A percentile compares a stretch with the other conserved stretches of the same genome.
phyloP scores from a whole-genome alignment of 2,888 invertebrate genomes.

The Scaptodrosophila latifasciaeformis region DNA sequence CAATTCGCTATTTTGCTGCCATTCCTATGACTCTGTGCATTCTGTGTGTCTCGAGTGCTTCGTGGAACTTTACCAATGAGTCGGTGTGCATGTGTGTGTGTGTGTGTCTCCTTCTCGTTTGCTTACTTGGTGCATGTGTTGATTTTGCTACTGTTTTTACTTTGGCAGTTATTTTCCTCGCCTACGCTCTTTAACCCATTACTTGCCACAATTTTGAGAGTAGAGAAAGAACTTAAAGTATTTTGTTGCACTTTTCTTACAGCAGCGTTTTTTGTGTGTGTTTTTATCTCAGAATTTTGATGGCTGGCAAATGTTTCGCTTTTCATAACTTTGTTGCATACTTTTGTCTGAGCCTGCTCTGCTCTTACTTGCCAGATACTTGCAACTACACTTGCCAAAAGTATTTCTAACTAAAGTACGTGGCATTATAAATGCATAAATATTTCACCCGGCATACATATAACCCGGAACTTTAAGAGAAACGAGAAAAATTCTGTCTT shows the following conservation, averaged over 20 bases:
- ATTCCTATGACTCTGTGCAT: too few species aligned
- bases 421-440: constrained; percentile 66
- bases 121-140: background rate
- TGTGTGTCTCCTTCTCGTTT: constrained; percentile 7
- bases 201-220: constrained; percentile 46
- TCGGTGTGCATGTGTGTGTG: too few species aligned
- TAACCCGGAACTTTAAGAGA: background rate
- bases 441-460: constrained; percentile 24
- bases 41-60: too few species aligned
- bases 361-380: background rate
- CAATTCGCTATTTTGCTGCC: constrained; percentile 13
- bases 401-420: constrained; percentile 14
- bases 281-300: too few species aligned
- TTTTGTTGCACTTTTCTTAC: constrained; percentile 43
- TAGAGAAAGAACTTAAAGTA: constrained; percentile 21
- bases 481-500: too few species aligned
- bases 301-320: constrained; percentile 49
- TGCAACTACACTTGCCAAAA: background rate
- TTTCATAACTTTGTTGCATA: constrained; percentile 67
- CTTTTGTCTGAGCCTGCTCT: constrained; percentile 33
- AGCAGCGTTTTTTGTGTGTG: background rate
- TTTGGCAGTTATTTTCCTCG: background rate
- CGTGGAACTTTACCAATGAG: too few species aligned
- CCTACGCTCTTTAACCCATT: constrained; percentile 50
- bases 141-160: background rate